Percentiles rank a stretch among this genome's conserved stretches.
phyloP scores from a whole-genome alignment of 2,888 invertebrate species.

The Agonum fuliginosum region DNA sequence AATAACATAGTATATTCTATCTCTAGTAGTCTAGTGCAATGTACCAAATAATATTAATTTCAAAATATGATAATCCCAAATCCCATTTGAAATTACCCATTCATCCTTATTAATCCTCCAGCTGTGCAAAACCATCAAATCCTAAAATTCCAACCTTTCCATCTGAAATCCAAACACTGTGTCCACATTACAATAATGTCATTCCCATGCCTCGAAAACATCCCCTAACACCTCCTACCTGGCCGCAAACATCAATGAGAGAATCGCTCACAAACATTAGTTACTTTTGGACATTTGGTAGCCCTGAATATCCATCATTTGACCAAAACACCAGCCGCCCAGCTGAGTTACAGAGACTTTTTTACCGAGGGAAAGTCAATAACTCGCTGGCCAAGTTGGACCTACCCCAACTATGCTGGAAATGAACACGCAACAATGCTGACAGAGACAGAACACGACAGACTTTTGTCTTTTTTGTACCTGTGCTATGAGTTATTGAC shows the following conservation, averaged over 20 bases:
- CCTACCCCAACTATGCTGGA: slow-evolving; percentile 69
- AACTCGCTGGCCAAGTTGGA: slow-evolving; percentile 61
- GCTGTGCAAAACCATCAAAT: background rate
- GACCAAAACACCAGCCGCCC: slow-evolving; percentile 70
- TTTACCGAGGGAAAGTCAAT: slow-evolving; percentile 43
- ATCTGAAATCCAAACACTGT: background rate
- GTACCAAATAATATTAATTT: too few relatives aligned
- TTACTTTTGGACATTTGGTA: slow-evolving; percentile 69
- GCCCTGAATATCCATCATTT: slow-evolving; percentile 70
- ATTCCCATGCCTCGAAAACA: slow-evolving; percentile 16
- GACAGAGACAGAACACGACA: slow-evolving; percentile 61
- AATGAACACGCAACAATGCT: slow-evolving; percentile 67
- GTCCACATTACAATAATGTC: background rate
- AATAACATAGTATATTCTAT: too few relatives aligned
- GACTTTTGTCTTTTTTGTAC: slow-evolving; percentile 65
- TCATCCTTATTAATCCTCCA: too few relatives aligned
- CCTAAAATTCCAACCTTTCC: background rate
- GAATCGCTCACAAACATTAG: slow-evolving; percentile 65
- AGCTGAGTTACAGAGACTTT: slow-evolving; percentile 50
- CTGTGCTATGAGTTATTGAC: slow-evolving; percentile 62
- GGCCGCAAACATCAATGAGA: slow-evolving; percentile 17
- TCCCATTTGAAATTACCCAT: too few relatives aligned
- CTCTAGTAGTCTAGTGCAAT: too few relatives aligned
- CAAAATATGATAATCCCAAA: background rate
- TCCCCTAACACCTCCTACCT: background rate